phyloP scores from a whole-genome alignment of 1,140 invertebrate species.

The Ooceraea biroi region DNA sequence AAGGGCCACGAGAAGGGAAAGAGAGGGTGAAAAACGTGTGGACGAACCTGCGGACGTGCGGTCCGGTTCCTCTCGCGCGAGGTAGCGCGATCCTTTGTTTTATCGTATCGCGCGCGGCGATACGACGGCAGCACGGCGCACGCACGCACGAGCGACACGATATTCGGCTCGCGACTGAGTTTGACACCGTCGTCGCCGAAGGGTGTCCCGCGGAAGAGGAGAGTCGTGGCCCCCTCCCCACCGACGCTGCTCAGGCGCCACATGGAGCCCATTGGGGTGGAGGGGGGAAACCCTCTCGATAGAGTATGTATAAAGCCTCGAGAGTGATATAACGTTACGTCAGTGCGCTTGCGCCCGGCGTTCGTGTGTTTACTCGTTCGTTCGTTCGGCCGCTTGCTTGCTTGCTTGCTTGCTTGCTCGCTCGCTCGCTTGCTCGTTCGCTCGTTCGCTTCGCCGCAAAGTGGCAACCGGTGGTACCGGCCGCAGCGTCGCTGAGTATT shows the following conservation, averaged over 20 bases:
- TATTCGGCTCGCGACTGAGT: slow-evolving; percentile 75
- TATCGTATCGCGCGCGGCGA: slow-evolving; percentile 42
- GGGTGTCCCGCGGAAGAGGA: slow-evolving; percentile 65
- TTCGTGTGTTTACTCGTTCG: slow-evolving; percentile 30
- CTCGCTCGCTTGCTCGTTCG: slow-evolving; percentile 47
- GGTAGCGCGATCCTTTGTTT: slow-evolving; percentile 19
- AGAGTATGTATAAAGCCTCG: slow-evolving; percentile 64
- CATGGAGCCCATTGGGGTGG: slow-evolving; percentile 62
- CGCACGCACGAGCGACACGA: slow-evolving; percentile 66
- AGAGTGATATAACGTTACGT: slow-evolving; percentile 63
- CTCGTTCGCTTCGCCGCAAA: slow-evolving; percentile 63
- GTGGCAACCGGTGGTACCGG: slow-evolving; percentile 79
- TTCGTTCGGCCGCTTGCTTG: neutral
- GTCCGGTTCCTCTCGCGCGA: neutral
- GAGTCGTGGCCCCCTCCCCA: slow-evolving; percentile 67
- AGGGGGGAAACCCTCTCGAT: slow-evolving; percentile 39
- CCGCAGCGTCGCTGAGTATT: slow-evolving; percentile 68
- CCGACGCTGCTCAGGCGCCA: slow-evolving; percentile 55
- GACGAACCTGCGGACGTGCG: slow-evolving; percentile 44
- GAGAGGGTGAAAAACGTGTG: slow-evolving; percentile 11
- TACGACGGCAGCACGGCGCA: neutral
- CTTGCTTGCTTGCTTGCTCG: neutral
- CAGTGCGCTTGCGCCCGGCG: slow-evolving; percentile 55
- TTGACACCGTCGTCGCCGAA: slow-evolving; percentile 70
- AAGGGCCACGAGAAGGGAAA: slow-evolving; percentile 27